Percentiles rank a stretch among this genome's conserved stretches.
Conservation (phyloP, 2,888 invertebrate species). For the Micoletzkya japonica region DNA sequence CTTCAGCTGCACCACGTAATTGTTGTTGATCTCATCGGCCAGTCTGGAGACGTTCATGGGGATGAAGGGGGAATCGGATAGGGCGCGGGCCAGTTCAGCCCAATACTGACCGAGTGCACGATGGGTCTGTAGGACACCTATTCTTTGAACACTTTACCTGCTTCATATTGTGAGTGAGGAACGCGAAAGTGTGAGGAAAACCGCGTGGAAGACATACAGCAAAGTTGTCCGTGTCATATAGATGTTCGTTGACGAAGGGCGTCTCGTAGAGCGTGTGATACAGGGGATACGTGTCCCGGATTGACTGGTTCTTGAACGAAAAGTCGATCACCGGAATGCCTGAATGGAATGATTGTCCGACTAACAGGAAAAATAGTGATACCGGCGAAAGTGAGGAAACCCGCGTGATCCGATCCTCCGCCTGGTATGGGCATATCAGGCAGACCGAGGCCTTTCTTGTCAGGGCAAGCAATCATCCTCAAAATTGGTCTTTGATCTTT, state of each 20-base stretch:
- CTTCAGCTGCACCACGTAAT: slow-evolving; percentile 46
- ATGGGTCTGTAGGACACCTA: slow-evolving; percentile 62
- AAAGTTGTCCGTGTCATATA: slow-evolving; percentile 55
- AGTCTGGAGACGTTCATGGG: slow-evolving; percentile 65
- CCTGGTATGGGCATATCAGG: slow-evolving; percentile 60
- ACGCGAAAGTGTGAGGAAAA: background rate
- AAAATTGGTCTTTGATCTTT: background rate
- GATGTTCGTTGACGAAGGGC: slow-evolving; percentile 59
- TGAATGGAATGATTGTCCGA: slow-evolving; percentile 37
- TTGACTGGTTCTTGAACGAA: slow-evolving; percentile 53
- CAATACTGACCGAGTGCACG: slow-evolving; percentile 64
- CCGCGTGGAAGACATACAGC: slow-evolving; percentile 31
- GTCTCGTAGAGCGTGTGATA: slow-evolving; percentile 63
- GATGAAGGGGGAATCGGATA: slow-evolving; percentile 64
- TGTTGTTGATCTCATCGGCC: slow-evolving; percentile 45
- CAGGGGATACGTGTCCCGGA: slow-evolving; percentile 48
- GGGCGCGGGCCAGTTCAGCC: slow-evolving; percentile 64
- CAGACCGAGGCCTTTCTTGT: slow-evolving; percentile 27
- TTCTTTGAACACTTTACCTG: too few relatives aligned
- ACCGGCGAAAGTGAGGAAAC: slow-evolving; percentile 66
- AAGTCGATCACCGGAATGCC: slow-evolving; percentile 67
- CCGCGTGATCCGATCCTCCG: slow-evolving; percentile 67
- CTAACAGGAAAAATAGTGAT: slow-evolving; percentile 3
- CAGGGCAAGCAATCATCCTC: slow-evolving; percentile 20
- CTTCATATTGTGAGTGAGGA: background rate